Base-by-base conservation (phyloP, 2,113 vertebrate species). In the Anser cygnoides region DNA sequence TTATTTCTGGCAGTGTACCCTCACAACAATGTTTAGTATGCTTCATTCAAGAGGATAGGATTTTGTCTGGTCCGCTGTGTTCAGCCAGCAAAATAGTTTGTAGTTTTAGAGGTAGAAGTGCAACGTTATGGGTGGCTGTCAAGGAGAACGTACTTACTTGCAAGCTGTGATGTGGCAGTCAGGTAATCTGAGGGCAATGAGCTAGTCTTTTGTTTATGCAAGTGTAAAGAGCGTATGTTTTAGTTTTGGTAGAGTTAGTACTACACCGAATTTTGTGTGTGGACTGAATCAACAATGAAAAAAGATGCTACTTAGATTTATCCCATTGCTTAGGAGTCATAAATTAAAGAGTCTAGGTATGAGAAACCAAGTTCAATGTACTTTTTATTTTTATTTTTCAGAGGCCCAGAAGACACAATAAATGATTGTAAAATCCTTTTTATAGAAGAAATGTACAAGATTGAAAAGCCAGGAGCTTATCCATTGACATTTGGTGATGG, bases 381-480 rank as follows among this genome's bases (percentile, higher is more conserved):
- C 33, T 70, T 92, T 65, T 82, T 97, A 87, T 96, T 89, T 95
- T 93, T 96, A 70, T 92, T 96, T 95, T 97, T 94, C 98, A 99
- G 99, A 92, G 99, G 98, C 85, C 98, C 99, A 35, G 98, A 98
- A 96, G 99, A 99, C 94, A 97, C 98, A 84, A 99, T 99, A 87
- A 98, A 98, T 94, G 99, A 99, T 92, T 99, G 99, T 97, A 99
- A 99, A 96, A 98, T 99, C 95, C 96, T 98, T 83, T 99, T 99
- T 96, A 94, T 99, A 97, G 99, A 99, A 95, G 99, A 99, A 98
- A 98, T 99, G 96, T 99, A 99, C 98, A 99, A 99, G 97, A 98
- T 99, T 91, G 99, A 99, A 98, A 99, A 98, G 84, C 98, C 98
- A 84, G 99, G 99, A 97, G 98, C 98, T 29, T 98, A 98, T 79